Percentiles rank a stretch among this genome's conserved stretches.
phyloP scores from a whole-genome alignment of 2,888 invertebrate species.

The Abscondita cerata region DNA sequence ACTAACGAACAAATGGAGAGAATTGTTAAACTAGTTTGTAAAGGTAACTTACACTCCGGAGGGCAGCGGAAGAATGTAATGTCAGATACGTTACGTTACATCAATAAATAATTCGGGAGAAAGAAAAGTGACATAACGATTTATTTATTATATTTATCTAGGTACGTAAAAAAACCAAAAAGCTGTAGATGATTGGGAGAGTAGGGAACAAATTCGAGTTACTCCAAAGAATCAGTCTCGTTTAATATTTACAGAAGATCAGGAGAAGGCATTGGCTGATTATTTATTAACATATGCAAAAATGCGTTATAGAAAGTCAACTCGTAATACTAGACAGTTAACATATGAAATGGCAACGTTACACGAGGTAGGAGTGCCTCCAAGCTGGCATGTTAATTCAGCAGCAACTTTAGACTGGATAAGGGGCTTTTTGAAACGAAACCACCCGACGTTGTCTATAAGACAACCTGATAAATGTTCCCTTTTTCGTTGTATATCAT shows the following conservation, averaged over 20 bases:
- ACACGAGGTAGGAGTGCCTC: too few species aligned
- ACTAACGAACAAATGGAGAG: not conserved
- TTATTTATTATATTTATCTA: not conserved
- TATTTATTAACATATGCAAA: not conserved
- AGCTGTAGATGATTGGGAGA: not conserved
- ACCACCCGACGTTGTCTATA: not conserved
- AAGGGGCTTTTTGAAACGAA: not conserved
- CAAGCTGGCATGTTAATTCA: too few species aligned
- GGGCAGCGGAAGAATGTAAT: not conserved
- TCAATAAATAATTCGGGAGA: too few species aligned
- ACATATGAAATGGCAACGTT: not conserved
- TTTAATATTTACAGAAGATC: not conserved
- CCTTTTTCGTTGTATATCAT: not conserved
- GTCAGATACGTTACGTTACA: too few species aligned
- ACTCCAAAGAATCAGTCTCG: not conserved
- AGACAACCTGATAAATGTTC: not conserved
- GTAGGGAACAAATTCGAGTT: not conserved
- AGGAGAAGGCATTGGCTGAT: not conserved
- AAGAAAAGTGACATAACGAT: too few species aligned
- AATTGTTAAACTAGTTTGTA: not conserved
- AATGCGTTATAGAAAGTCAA: not conserved
- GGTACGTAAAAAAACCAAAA: not conserved
- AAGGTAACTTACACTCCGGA: not conserved
- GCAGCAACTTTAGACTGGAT: too few species aligned
- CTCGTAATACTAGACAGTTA: not conserved